phyloP scores from a whole-genome alignment of 1,140 invertebrate species.

The Hylyphantes graminicola region DNA sequence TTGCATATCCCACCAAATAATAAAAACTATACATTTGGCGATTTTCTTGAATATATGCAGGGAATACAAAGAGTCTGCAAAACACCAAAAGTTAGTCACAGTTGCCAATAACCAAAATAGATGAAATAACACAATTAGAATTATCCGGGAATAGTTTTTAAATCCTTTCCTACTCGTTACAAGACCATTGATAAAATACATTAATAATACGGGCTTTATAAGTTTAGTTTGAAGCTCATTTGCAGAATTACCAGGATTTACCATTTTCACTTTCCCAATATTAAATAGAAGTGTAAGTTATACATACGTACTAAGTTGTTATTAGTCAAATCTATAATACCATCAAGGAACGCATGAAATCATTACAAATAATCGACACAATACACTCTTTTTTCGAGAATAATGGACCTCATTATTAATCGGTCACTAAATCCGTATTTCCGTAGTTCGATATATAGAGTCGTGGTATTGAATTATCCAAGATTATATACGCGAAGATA shows the following conservation, averaged over 20 bases:
- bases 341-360: background rate
- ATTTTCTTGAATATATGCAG: conserved; percentile 40
- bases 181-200: conserved; percentile 36
- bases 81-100: conserved; percentile 38
- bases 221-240: background rate
- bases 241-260: background rate
- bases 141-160: background rate
- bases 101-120: conserved; percentile 23
- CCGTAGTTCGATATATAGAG: too few relatives aligned
- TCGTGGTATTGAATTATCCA: too few relatives aligned
- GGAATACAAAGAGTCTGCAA: conserved; percentile 20
- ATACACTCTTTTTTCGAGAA: background rate
- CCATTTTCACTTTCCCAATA: background rate
- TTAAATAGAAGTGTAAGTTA: background rate
- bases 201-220: conserved; percentile 3
- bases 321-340: background rate
- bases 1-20: conserved; percentile 27
- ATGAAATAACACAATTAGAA: conserved; percentile 14
- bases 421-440: too few relatives aligned
- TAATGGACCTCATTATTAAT: too few relatives aligned
- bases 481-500: too few relatives aligned
- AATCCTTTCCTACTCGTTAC: background rate
- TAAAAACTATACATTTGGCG: conserved; percentile 6
- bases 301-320: background rate
- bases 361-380: background rate